Evolutionary conservation across 2,113 vertebrate species (phyloP), one percentile per base, ranked within the genome.

Genomic region (Dipodomys stephensi): DNA sequence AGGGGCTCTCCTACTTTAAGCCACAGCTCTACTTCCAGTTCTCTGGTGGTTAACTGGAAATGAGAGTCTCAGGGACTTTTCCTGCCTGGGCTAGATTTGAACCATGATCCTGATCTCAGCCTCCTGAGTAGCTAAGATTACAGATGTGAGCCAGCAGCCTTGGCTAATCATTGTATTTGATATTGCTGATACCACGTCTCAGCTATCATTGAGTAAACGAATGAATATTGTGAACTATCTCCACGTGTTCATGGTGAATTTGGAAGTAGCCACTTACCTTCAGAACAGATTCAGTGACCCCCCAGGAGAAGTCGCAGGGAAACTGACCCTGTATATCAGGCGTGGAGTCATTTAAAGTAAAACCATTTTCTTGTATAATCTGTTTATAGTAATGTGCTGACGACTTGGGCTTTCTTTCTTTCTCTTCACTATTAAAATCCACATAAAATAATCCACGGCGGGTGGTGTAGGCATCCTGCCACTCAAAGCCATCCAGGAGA

Each of bases 401-500:
- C 73, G 99, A 99, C 96, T 99, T 99, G 8, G 99, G 98, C 81
- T 98, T 97, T 94, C 99, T 98, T 96, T 97, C 98, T 94, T 98
- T 98, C 84, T 98, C 97, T 71, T 97, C 76, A 10, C 98, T 98
- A 62, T 94, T 98, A 94, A 99, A 99, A 95, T 99, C 98, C 4
- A 99, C 95, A 78, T 99, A 99, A 97, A 99, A 99, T 20, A 99
- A 98, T 49, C 99, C 99, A 1, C 99, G 98, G 78, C 99, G 98
- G n/a, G 97, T 97, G 39, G 88, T 97, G 93, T 99, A 99, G 46
- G 98, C 98, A 8, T 99, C 98, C 87, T 99, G 99, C 99, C 99
- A 99, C 97, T 99, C 99, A 82, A 99, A 99, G 88, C 99, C 99
- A 81, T 99, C 99, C 67, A 99, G 97, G 94, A 99, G 98, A 7